Evolutionary conservation across 2,113 vertebrate species (phyloP).

Genomic region (Patagioenas fasciata): DNA sequence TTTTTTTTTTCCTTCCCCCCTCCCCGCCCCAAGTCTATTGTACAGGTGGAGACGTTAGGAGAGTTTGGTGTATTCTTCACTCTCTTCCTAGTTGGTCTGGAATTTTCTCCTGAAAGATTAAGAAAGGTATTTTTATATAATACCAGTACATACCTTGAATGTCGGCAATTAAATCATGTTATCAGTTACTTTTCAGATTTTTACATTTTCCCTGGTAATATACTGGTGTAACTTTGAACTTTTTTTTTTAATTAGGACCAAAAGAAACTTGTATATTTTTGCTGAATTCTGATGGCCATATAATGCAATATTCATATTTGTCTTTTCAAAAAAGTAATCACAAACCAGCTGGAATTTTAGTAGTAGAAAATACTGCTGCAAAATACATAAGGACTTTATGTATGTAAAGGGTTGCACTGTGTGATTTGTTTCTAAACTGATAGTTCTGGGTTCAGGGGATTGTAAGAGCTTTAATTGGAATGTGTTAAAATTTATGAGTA

Average conservation of each 20-base stretch:
- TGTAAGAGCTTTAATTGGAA: not conserved
- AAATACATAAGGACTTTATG: not conserved
- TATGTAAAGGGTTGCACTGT: not conserved
- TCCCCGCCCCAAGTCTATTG: slow-evolving; percentile 84
- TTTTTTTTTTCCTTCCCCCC: not conserved
- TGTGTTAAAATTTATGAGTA: not conserved
- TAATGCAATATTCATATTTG: too few relatives aligned
- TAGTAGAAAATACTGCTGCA: not conserved
- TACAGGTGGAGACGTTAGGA: slow-evolving; percentile 96
- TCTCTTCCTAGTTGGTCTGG: slow-evolving; percentile 96
- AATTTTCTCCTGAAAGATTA: slow-evolving; percentile 96
- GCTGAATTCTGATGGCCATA: too few relatives aligned
- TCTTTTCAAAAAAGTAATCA: not conserved
- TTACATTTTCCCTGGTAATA: not conserved
- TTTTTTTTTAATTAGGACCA: too few relatives aligned
- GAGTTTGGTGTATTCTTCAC: slow-evolving; percentile 98
- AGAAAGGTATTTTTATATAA: slow-evolving; percentile 82
- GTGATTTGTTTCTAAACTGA: not conserved
- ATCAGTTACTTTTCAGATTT: not conserved
- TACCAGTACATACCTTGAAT: too few relatives aligned
- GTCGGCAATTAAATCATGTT: too few relatives aligned
- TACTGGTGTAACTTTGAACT: not conserved
- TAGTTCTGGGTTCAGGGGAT: not conserved
- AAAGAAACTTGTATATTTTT: too few relatives aligned
- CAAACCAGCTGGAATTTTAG: not conserved